Conservation (phyloP, 2,797 vertebrate genomes). For the Lagorchestes hirsutus region DNA sequence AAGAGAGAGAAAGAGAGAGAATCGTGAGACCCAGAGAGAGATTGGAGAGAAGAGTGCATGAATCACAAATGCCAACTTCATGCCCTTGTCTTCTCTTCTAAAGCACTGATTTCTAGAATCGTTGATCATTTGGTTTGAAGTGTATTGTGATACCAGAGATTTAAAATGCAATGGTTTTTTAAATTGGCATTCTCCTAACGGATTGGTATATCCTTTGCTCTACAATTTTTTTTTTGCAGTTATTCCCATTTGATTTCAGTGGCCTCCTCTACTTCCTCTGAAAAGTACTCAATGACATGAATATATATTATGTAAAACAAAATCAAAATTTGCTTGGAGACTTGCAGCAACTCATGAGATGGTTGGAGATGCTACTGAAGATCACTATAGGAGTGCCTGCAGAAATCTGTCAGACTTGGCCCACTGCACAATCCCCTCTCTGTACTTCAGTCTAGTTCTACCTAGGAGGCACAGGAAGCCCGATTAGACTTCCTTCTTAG, state of each 20-base stretch:
- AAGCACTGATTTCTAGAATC: neutral
- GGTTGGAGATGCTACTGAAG: neutral
- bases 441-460: neutral
- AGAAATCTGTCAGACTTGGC: too few relatives aligned
- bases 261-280: neutral
- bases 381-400: neutral
- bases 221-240: neutral
- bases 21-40: neutral
- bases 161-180: neutral
- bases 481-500: neutral
- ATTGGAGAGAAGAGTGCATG: neutral
- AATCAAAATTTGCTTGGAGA: neutral
- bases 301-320: neutral
- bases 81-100: neutral
- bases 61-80: neutral
- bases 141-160: neutral
- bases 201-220: neutral
- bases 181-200: neutral
- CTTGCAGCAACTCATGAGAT: neutral
- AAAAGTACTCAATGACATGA: neutral
- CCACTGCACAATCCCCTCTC: neutral
- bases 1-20: too few relatives aligned
- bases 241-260: neutral
- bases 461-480: neutral
- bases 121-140: neutral